phyloP scores from a whole-genome alignment of 2,888 invertebrate species.

The Callinectes sapidus region DNA sequence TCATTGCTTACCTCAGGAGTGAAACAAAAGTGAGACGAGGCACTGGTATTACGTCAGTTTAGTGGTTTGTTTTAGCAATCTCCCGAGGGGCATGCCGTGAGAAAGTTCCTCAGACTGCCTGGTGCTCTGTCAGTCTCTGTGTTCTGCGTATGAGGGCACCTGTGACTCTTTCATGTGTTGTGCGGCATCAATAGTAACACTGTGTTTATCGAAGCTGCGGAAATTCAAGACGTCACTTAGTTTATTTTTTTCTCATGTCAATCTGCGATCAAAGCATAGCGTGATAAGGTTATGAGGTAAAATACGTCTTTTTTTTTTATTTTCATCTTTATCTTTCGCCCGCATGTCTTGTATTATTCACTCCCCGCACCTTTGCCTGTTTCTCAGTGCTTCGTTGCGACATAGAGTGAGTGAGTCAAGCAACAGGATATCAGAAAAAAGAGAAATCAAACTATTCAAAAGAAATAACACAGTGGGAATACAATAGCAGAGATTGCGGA shows the following conservation, averaged over 20 bases:
- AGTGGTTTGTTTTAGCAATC: background rate
- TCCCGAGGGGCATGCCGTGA: background rate
- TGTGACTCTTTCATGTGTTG: background rate
- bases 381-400: background rate
- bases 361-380: background rate
- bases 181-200: conserved; percentile 2
- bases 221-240: background rate
- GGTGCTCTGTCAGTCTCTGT: background rate
- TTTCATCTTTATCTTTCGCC: background rate
- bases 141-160: background rate
- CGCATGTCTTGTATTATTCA: background rate
- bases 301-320: background rate
- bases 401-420: background rate
- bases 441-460: background rate
- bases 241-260: background rate
- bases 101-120: background rate
- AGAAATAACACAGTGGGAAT: background rate
- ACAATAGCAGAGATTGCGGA: background rate
- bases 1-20: background rate
- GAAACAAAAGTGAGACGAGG: background rate
- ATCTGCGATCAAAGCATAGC: background rate
- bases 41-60: background rate
- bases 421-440: no score
- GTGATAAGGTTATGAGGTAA: background rate
- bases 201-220: background rate